Base-by-base conservation (phyloP, 2,797 vertebrate genomes). In the Decapterus maruadsi region DNA sequence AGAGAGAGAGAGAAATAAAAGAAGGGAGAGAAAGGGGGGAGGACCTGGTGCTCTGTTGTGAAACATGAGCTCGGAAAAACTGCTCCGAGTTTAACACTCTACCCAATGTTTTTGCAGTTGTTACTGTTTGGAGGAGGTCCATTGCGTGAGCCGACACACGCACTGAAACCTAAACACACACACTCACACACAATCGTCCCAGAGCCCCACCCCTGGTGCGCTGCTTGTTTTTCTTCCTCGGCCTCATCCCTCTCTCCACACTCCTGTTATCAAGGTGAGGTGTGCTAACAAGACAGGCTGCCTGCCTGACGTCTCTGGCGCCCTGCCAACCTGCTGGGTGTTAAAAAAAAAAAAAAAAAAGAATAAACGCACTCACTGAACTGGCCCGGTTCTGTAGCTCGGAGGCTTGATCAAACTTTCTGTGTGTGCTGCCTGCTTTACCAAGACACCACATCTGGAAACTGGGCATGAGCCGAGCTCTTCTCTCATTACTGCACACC, bases 91-190 rank as follows among this genome's bases (percentile, higher is more conserved):
- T 88, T 90, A 91, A 92, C 91, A 91, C 92, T 91, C 89, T 77
- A 61, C 82, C 77, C 88, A 79, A 89, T 92, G 92, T 94, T 92
- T 94, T 93, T 92, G 86, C 89, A 94, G 89, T 93, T 94, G 92
- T 93, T 93, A 88, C 90, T 90, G 85, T 92, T 92, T 83, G 84
- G 87, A 91, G 82, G 83, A 91, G 89, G 86, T 78, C 86, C 90
- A 78, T 94, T 89, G 90, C 86, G 84, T 94, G 93, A 93, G 85
- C 75, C 34, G 79, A 87, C 80, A 81, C 90, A 91, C 72, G 66
- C 82, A 87, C 67, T 65, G 42, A 69, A 69, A 88, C 77, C 68
- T 75, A 64, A 64, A 72, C 73, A 73, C 50, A 64, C 72, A 79
- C 75, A 63, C 65, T 38, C 72, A 55, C 59, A 76, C 82, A 63